These are phyloP conservation scores for Lagothrix lagotricha DNA, from an alignment of 2,797 vertebrate species.

Conservation along the genomic window DNA sequence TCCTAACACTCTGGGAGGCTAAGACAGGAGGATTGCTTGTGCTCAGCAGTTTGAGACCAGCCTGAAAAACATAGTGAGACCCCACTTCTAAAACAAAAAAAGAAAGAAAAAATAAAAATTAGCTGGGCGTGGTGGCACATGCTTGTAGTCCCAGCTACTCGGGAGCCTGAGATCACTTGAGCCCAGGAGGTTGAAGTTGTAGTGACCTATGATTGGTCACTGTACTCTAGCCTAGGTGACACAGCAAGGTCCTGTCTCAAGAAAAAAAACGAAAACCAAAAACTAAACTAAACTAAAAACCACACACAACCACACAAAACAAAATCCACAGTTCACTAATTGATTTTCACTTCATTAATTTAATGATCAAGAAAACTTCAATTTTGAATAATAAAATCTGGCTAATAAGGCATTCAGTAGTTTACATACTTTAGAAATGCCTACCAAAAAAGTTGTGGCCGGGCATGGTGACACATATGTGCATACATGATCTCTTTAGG, in stretches of 20 bases:
- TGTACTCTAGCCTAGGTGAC: neutral
- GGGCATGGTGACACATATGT: neutral
- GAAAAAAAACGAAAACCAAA: neutral
- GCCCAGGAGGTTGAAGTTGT: neutral
- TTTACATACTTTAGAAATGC: neutral
- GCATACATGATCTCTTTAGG: neutral
- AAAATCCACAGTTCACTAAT: neutral
- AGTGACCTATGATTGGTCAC: neutral
- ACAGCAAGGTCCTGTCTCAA: accelerated
- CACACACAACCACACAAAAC: neutral
- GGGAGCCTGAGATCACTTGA: neutral
- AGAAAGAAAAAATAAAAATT: neutral
- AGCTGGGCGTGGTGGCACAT: neutral
- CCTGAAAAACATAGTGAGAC: neutral
- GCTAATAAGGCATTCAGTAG: neutral
- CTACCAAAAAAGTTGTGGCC: neutral
- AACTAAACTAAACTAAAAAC: neutral
- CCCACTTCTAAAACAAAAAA: neutral
- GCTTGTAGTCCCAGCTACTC: neutral
- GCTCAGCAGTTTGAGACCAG: neutral
- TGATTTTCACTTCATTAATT: neutral
- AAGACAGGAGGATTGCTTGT: neutral
- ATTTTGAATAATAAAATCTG: constrained; percentile 2
- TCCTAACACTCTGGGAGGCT: neutral
- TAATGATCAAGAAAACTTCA: constrained; percentile 15